Conservation (phyloP, 2,888 invertebrate genomes). For the Exocentrus adspersus region DNA sequence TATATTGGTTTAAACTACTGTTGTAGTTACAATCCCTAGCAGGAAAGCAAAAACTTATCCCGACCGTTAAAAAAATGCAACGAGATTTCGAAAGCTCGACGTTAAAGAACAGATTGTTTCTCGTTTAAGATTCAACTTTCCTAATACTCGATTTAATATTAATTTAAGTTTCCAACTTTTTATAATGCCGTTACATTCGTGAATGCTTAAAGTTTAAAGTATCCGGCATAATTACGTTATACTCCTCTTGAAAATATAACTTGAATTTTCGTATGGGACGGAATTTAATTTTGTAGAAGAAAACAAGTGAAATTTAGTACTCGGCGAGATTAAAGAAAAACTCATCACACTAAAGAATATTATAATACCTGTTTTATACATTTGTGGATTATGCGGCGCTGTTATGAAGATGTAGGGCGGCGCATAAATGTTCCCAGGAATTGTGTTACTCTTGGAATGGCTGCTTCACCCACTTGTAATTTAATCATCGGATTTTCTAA, state of each 20-base stretch:
- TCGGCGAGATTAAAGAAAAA: constrained; percentile 62
- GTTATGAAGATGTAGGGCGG: constrained; percentile 56
- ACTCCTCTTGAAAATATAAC: constrained; percentile 41
- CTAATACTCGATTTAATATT: constrained; percentile 40
- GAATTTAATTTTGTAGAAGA: constrained; percentile 61
- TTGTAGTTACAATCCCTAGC: neutral
- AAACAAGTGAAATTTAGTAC: constrained; percentile 62
- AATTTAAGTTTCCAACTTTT: constrained; percentile 46
- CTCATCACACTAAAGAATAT: constrained; percentile 62
- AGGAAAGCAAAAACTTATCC: neutral
- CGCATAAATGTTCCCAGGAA: constrained; percentile 55
- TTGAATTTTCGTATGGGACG: constrained; percentile 48
- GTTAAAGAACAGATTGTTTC: constrained; percentile 14
- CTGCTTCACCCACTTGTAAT: neutral
- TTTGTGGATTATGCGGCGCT: constrained; percentile 59
- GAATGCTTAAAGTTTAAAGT: constrained; percentile 44
- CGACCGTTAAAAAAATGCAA: neutral
- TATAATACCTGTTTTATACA: constrained; percentile 62
- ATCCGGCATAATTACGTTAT: constrained; percentile 44
- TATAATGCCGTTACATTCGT: constrained; percentile 42
- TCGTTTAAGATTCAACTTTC: constrained; percentile 23
- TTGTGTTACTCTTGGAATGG: constrained; percentile 49
- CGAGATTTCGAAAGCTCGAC: neutral
- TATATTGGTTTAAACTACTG: too few relatives aligned
- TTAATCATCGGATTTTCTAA: neutral